Conservation (phyloP, 92 coral and sea anemone species). For the Heteractis magnifica region DNA sequence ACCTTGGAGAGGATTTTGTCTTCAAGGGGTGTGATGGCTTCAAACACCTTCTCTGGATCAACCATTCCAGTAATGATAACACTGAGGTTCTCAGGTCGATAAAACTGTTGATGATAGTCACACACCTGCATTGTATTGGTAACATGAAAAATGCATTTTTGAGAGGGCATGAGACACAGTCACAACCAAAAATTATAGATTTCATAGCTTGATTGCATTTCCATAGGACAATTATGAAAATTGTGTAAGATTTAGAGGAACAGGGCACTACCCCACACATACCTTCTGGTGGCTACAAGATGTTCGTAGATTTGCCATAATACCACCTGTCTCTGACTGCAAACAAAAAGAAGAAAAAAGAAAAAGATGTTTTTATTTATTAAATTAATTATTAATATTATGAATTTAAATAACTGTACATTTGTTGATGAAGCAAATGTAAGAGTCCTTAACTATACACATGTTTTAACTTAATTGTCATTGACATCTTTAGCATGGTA, state of each 20-base stretch:
- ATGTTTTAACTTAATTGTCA: too few relatives aligned
- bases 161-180: neutral
- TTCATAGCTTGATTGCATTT: neutral
- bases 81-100: constrained; percentile 90
- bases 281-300: constrained; percentile 92
- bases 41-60: constrained; percentile 86
- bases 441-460: too few relatives aligned
- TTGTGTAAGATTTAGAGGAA: too few relatives aligned
- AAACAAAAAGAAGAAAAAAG: neutral
- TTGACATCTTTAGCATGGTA: too few relatives aligned
- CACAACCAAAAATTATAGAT: neutral
- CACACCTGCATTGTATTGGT: constrained; percentile 58
- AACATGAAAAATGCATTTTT: neutral
- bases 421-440: neutral
- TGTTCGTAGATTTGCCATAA: constrained; percentile 87
- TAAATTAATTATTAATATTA: too few relatives aligned
- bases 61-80: constrained; percentile 91
- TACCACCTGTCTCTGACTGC: constrained; percentile 99
- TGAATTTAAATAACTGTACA: neutral
- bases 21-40: constrained; percentile 81
- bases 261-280: neutral
- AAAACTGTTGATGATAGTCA: constrained; percentile 80
- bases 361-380: neutral
- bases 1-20: constrained; percentile 83
- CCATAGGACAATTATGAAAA: neutral